Evolutionary conservation across 2,113 vertebrate species (phyloP), one percentile per base, ranked within the genome.

Genomic region (Oryzias woworae): DNA sequence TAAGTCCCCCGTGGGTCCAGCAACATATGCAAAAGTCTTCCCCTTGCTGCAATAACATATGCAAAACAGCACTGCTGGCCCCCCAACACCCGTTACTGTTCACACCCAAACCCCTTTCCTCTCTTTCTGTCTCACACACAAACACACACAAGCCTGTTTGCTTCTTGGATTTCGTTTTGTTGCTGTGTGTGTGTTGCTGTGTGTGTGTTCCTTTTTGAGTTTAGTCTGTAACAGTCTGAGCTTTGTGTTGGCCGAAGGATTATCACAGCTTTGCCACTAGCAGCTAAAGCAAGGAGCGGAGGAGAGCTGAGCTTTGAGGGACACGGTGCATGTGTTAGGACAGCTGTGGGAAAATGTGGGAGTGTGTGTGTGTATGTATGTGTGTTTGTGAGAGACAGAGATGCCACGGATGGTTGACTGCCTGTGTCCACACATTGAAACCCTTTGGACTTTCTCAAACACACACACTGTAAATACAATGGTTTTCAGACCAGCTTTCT

Each of bases 221-320:
- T 80, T 80, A 68, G 84, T 83, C 52, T 78, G 82, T 85, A 87
- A 86, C 87, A 82, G 83, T 85, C 73, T 69, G 69, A 85, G 82
- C 88, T 89, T 87, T 90, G 83, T 90, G 89, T 88, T 81, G 85
- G 87, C 79, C 81, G 60, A 84, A 88, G 86, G 87, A 88, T 90
- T 89, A 89, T 88, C 89, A 87, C 79, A 64, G 87, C 85, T 89
- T 87, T 87, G 75, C 87, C 87, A 87, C 86, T 86, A 87, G 83
- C 83, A 88, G 87, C 84, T 74, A 85, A 85, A 60, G 81, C 84
- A 87, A 85, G 78, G 77, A 88, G 82, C 85, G 73, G 77, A 85
- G 76, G 83, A 84, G 70, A 88, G 76, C 77, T 23, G 31, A 76
- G 87, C 82, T 85, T 86, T 84, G 64, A 86, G 76, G 73, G 75